phyloP scores from a whole-genome alignment of 2,888 invertebrate genomes.

The Orthosia gracilis region DNA sequence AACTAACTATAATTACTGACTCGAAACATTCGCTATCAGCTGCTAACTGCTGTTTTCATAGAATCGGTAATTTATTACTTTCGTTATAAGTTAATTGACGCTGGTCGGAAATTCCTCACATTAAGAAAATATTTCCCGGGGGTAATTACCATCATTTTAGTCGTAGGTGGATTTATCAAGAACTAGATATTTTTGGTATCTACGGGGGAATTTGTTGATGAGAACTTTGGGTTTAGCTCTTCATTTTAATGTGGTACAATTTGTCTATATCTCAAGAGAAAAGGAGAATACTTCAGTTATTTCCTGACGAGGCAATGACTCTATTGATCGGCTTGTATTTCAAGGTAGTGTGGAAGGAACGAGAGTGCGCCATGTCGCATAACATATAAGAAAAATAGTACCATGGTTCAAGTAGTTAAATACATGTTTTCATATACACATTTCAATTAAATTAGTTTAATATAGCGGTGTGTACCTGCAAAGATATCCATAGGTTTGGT shows the following conservation, averaged over 20 bases:
- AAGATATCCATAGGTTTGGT: too few species aligned
- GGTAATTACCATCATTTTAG: conserved; percentile 4
- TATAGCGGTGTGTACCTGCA: too few species aligned
- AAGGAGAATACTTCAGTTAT: too few species aligned
- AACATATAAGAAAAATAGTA: too few species aligned
- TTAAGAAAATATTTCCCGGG: conserved; percentile 14
- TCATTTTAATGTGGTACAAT: background rate
- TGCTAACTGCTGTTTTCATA: background rate
- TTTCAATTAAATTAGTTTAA: too few species aligned
- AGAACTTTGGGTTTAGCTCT: background rate
- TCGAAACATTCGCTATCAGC: conserved; percentile 10
- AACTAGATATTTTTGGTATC: background rate
- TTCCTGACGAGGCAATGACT: too few species aligned
- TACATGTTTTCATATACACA: too few species aligned
- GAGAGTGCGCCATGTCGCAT: too few species aligned
- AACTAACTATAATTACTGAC: conserved; percentile 19
- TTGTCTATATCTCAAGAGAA: background rate
- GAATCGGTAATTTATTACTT: conserved; percentile 16
- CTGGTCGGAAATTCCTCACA: conserved; percentile 33
- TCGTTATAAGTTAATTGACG: conserved; percentile 28
- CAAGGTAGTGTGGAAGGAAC: too few species aligned
- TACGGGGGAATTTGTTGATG: background rate
- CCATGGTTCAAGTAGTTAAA: too few species aligned
- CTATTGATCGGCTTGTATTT: too few species aligned
- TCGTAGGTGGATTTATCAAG: background rate